phyloP scores from a whole-genome alignment of 2,888 invertebrate genomes.

The Tachystola acroxantha region DNA sequence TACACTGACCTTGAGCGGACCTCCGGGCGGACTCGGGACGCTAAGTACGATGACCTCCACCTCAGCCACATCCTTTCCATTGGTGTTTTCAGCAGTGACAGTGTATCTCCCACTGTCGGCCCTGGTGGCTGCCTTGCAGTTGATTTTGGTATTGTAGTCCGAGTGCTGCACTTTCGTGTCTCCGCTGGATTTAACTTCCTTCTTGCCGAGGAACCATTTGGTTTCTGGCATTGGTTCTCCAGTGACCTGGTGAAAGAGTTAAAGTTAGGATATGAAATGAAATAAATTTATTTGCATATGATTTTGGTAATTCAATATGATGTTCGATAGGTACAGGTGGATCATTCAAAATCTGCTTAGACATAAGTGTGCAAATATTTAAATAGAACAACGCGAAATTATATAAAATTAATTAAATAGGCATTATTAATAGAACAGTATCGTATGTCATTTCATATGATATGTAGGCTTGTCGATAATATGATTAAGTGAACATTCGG shows the following conservation, averaged over 20 bases:
- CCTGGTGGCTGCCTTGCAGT: slow-evolving; percentile 87
- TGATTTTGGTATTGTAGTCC: slow-evolving; percentile 91
- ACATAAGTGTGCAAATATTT: too few species aligned
- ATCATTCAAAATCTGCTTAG: too few species aligned
- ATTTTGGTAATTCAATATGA: too few species aligned
- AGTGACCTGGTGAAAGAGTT: slow-evolving; percentile 55
- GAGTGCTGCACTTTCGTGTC: slow-evolving; percentile 87
- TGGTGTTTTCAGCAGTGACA: slow-evolving; percentile 93
- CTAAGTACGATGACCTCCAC: slow-evolving; percentile 94
- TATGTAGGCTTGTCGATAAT: too few species aligned
- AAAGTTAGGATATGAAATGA: too few species aligned
- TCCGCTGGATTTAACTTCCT: slow-evolving; percentile 86
- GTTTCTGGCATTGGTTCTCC: slow-evolving; percentile 97
- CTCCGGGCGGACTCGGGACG: slow-evolving; percentile 93
- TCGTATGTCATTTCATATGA: too few species aligned
- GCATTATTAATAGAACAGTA: too few species aligned
- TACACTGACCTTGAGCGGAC: slow-evolving; percentile 87
- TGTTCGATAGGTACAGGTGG: too few species aligned
- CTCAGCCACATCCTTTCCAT: slow-evolving; percentile 96
- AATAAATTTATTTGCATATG: too few species aligned
- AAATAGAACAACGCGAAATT: too few species aligned
- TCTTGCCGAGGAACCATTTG: slow-evolving; percentile 91
- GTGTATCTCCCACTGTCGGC: slow-evolving; percentile 94
- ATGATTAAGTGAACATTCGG: too few species aligned
- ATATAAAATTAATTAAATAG: too few species aligned